A percentile compares a stretch with the other conserved stretches of the same genome.
Conservation (phyloP, 2,113 vertebrate species). For the Chiloscyllium plagiosum region DNA sequence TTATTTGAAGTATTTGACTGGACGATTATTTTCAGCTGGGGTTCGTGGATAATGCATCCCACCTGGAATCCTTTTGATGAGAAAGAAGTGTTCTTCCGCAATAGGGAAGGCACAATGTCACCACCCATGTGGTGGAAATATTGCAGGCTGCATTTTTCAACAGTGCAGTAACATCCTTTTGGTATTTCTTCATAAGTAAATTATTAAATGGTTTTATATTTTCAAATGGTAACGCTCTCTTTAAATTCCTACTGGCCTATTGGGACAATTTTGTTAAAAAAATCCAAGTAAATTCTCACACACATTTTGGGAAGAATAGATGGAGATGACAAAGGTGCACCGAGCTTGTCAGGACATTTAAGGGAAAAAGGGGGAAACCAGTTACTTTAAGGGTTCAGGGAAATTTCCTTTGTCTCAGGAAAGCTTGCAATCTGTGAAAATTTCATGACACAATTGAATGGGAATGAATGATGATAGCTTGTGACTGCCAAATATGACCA, state of each 20-base stretch:
- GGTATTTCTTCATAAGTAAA: not conserved
- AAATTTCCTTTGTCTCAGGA: no score
- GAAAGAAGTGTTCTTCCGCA: not conserved
- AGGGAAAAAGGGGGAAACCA: no score
- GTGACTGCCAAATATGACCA: not conserved
- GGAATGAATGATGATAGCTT: not conserved
- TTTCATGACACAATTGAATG: not conserved
- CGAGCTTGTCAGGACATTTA: not conserved
- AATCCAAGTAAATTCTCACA: not conserved
- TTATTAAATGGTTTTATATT: not conserved
- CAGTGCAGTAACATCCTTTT: not conserved
- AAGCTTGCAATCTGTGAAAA: not conserved
- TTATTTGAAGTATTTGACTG: conserved; percentile 26
- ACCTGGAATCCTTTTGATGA: not conserved
- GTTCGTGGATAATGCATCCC: not conserved
- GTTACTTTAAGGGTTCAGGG: no score
- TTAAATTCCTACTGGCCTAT: conserved; percentile 1
- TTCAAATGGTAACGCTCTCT: not conserved
- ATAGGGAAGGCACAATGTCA: not conserved
- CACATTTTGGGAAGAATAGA: not conserved
- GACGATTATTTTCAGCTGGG: conserved; percentile 16
- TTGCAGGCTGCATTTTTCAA: not conserved
- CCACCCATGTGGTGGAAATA: not conserved
- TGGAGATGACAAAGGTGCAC: not conserved
- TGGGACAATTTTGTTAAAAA: conserved; percentile 11